Evolutionary conservation across 2,113 vertebrate species (phyloP).

Genomic region (Pyxicephalus adspersus): DNA sequence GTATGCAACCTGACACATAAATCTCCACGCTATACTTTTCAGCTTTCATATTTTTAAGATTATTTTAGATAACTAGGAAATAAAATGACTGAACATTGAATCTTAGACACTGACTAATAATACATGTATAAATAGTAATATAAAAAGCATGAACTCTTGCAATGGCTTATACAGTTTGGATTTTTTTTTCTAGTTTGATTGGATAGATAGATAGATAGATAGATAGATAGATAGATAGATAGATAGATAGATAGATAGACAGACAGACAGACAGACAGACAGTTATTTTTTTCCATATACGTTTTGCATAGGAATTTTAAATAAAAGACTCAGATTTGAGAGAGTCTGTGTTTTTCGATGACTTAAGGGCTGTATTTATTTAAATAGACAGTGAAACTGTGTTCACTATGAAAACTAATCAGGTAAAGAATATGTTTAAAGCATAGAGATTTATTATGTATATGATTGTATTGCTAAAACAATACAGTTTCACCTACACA

Average conservation of each 20-base stretch:
- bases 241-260: background rate
- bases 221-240: background rate
- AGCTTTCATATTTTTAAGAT: constrained; percentile 41
- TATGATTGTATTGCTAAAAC: too few relatives aligned
- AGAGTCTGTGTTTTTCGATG: too few relatives aligned
- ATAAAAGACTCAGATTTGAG: too few relatives aligned
- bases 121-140: background rate
- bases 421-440: too few relatives aligned
- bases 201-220: background rate
- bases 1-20: constrained; percentile 48
- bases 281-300: too few relatives aligned
- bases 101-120: constrained; percentile 3
- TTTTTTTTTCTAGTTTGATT: background rate
- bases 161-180: background rate
- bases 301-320: too few relatives aligned
- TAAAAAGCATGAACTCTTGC: background rate
- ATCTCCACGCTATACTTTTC: constrained; percentile 20
- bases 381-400: too few relatives aligned
- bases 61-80: constrained; percentile 19
- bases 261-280: too few relatives aligned
- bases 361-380: too few relatives aligned
- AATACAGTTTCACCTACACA: too few relatives aligned
- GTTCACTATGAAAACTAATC: too few relatives aligned
- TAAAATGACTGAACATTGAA: constrained; percentile 6
- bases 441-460: too few relatives aligned